Evolutionary conservation across 2,113 vertebrate species (phyloP).

Genomic region (Pteropus alecto): DNA sequence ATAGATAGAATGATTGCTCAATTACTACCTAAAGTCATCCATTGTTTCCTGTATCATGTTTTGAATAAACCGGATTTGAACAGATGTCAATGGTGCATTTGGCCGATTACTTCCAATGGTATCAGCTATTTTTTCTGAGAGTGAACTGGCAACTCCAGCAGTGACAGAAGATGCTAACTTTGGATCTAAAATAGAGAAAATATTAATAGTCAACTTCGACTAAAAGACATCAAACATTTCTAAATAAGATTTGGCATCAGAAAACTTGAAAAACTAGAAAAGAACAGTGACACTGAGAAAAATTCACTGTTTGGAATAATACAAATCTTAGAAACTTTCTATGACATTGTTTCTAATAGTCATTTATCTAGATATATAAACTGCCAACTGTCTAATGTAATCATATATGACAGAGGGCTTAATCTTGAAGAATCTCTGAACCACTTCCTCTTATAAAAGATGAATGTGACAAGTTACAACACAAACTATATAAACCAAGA

Average conservation of each 20-base stretch:
- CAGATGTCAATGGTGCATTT: slow-evolving; percentile 89
- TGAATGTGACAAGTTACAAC: slow-evolving; percentile 56
- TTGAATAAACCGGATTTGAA: slow-evolving; percentile 95
- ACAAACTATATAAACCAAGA: slow-evolving; percentile 56
- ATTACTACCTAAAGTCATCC: slow-evolving; percentile 93
- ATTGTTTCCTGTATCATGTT: slow-evolving; percentile 97
- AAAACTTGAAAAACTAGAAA: slow-evolving; percentile 43
- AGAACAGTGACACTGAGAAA: slow-evolving; percentile 55
- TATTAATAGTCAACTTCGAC: slow-evolving; percentile 52
- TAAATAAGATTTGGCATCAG: slow-evolving; percentile 48
- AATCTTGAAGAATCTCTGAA: slow-evolving; percentile 53
- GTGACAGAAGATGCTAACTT: slow-evolving; percentile 78
- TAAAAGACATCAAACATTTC: slow-evolving; percentile 52
- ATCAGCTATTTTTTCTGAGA: slow-evolving; percentile 90
- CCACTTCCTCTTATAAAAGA: slow-evolving; percentile 49
- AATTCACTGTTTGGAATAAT: slow-evolving; percentile 56
- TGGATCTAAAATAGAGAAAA: slow-evolving; percentile 77
- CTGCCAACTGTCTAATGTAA: slow-evolving; percentile 56
- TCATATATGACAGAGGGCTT: slow-evolving; percentile 54
- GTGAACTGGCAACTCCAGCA: slow-evolving; percentile 84
- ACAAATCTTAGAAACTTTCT: slow-evolving; percentile 60
- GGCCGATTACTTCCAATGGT: slow-evolving; percentile 85
- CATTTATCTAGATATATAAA: slow-evolving; percentile 55
- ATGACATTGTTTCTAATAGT: slow-evolving; percentile 56
- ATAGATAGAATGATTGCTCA: slow-evolving; percentile 3